These are phyloP conservation scores for Empis stercorea DNA, from an alignment of 2,888 invertebrate genomes.

Conservation along the genomic window DNA sequence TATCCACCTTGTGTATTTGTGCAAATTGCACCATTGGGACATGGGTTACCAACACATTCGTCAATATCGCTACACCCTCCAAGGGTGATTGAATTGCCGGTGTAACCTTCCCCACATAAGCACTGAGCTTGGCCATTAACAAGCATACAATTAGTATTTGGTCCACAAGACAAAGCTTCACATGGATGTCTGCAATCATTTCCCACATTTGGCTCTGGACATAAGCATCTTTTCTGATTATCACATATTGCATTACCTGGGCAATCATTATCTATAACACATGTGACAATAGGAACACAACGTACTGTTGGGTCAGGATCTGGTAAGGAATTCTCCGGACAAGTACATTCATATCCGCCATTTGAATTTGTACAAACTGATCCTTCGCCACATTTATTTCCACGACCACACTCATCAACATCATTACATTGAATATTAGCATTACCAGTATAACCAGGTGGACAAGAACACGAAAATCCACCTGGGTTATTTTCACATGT, in stretches of 20 bases:
- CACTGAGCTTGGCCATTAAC: constrained; percentile 73
- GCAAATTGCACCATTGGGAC: constrained; percentile 74
- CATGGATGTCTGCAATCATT: constrained; percentile 90
- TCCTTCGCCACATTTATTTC: constrained; percentile 63
- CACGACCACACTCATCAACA: constrained; percentile 65
- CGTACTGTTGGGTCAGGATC: constrained; percentile 72
- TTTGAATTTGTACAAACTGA: constrained; percentile 67
- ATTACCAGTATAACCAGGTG: constrained; percentile 75
- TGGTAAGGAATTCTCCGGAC: constrained; percentile 67
- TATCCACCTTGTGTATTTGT: constrained; percentile 77
- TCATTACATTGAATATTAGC: constrained; percentile 68
- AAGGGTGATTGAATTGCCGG: constrained; percentile 43
- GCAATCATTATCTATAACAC: constrained; percentile 62
- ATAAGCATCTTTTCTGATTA: constrained; percentile 60
- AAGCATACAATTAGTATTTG: constrained; percentile 80
- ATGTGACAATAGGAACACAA: constrained; percentile 72
- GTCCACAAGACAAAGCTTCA: constrained; percentile 70
- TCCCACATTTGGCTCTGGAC: constrained; percentile 83
- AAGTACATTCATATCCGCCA: constrained; percentile 66
- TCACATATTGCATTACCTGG: constrained; percentile 85
- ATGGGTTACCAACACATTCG: constrained; percentile 73
- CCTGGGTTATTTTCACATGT: constrained; percentile 70
- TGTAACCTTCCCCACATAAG: constrained; percentile 69
- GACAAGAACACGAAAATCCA: constrained; percentile 67
- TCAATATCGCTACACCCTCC: constrained; percentile 78